These are phyloP conservation scores for Leptoclinus maculatus DNA, from an alignment of 2,797 vertebrate species.

Conservation along the genomic window DNA sequence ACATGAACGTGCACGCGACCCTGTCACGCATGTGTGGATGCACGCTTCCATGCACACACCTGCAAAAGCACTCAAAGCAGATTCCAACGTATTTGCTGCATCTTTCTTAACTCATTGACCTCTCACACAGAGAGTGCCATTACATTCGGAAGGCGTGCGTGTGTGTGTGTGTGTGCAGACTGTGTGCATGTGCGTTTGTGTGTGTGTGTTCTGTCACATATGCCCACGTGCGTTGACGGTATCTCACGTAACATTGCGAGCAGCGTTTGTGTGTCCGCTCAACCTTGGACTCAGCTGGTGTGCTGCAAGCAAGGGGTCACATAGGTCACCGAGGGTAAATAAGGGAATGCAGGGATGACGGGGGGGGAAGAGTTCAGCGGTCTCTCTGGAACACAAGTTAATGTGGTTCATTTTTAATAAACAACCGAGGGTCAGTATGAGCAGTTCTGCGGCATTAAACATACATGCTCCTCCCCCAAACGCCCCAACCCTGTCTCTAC, in stretches of 20 bases:
- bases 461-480: neutral
- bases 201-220: constrained; percentile 24
- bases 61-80: constrained; percentile 24
- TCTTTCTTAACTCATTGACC: constrained; percentile 49
- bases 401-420: constrained; percentile 13
- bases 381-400: constrained; percentile 1
- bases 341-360: constrained; percentile 50
- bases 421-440: neutral
- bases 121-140: constrained; percentile 30
- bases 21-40: neutral
- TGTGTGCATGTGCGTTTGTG: constrained; percentile 1
- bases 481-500: neutral
- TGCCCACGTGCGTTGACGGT: constrained; percentile 40
- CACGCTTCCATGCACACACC: neutral
- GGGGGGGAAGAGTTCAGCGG: constrained; percentile 10
- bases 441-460: constrained; percentile 27
- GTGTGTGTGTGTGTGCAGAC: neutral
- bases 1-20: constrained; percentile 5
- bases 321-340: constrained; percentile 64
- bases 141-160: constrained; percentile 20
- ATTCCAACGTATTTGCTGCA: constrained; percentile 32
- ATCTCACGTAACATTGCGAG: constrained; percentile 45
- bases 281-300: constrained; percentile 65
- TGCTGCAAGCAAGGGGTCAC: constrained; percentile 26
- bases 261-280: constrained; percentile 37